Evolutionary conservation across 2,797 vertebrate genomes (phyloP).

Genomic region (Philypnodon macrostomus): DNA sequence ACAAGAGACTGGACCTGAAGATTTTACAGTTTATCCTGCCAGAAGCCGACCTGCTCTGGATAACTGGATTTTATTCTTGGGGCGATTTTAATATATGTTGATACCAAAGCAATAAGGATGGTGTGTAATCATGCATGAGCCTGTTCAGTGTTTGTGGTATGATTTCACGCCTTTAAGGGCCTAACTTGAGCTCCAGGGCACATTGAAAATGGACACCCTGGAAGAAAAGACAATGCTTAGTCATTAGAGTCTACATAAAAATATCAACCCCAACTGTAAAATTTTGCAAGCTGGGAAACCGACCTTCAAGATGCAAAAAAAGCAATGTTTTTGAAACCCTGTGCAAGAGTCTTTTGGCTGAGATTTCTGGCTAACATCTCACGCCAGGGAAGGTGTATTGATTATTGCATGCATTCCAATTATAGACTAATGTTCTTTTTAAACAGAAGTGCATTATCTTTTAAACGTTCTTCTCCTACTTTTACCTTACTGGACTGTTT

Average conservation of each 20-base stretch:
- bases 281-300: neutral
- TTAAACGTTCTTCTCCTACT: neutral
- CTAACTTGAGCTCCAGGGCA: constrained; percentile 19
- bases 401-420: no score
- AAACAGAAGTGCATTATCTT: neutral
- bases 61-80: constrained; percentile 3
- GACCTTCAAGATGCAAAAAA: no score
- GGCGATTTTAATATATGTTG: constrained; percentile 27
- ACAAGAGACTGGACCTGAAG: constrained; percentile 5
- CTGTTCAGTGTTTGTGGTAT: neutral
- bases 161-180: constrained; percentile 1
- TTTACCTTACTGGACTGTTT: constrained; percentile 4
- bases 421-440: no score
- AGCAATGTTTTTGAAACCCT: constrained; percentile 6
- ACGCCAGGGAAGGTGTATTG: no score
- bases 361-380: no score
- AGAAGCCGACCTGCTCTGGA: constrained; percentile 5
- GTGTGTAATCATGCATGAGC: constrained; percentile 8
- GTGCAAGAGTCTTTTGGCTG: constrained; percentile 17
- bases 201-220: constrained; percentile 26
- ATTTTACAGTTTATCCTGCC: neutral
- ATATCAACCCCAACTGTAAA: constrained; percentile 3
- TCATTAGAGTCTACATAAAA: constrained; percentile 54
- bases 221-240: constrained; percentile 61
- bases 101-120: constrained; percentile 28